Base-by-base conservation (phyloP, 1,140 invertebrate species). In the Ganaspis sp. region DNA sequence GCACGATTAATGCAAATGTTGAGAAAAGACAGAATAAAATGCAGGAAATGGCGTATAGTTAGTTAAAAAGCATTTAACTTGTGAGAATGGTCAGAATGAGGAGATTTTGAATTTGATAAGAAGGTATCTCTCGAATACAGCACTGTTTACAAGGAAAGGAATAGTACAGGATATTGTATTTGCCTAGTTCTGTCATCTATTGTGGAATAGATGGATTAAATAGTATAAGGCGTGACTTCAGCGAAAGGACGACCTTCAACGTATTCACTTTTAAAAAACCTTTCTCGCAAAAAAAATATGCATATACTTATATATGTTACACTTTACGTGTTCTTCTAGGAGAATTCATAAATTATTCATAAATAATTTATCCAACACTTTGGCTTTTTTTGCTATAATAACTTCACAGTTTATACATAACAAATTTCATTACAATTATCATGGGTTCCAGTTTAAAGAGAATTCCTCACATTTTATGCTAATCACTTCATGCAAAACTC, bases 111-210 rank as follows among this genome's bases (percentile, higher is more conserved):
- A 1, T 5, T 11, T 64, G 6, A 64, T n/a, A n/a, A 34, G 58
- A 64, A 49, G 1, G 17, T 34, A 34, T 64, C 15, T 64, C 11
- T n/a, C 23, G 26, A n/a, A 64, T 64, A 29, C 11, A 26, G 3
- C 21, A 64, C 26, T 29, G 58, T 64, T 34, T 29, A 64, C 58
- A 29, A 64, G 45, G 70, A 70, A 77, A 9, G 29, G 69, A 75
- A 70, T n/a, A 29, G 49, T 58, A 19, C 49, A 42, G 76, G 49
- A 72, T 74, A 74, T 78, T 74, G 72, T 73, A 40, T 70, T 77
- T 73, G 64, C 21, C 45, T 64, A 29, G 11, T 34, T 34, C 12
- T 38, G 58, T 64, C 19, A 37, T 23, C 34, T 17, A 69, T 38
- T 29, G 45, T 64, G 9, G 21, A 15, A 29, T 64, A 64, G 58